These are phyloP conservation scores for Thera britannica DNA, from an alignment of 2,888 invertebrate species.

Conservation along the genomic window DNA sequence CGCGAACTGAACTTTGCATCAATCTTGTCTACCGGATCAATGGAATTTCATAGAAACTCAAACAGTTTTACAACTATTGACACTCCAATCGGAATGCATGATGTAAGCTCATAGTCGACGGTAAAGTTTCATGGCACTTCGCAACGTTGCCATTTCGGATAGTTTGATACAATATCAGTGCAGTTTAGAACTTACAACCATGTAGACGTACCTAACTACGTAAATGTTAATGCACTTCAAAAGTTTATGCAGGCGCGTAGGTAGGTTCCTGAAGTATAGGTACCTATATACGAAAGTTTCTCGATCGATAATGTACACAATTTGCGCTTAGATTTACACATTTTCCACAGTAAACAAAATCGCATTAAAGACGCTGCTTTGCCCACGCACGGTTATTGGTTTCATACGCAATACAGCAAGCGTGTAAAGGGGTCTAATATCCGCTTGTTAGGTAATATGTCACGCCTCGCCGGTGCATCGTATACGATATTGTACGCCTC, in stretches of 20 bases:
- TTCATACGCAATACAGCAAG: conserved; percentile 5
- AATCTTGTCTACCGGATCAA: conserved; percentile 37
- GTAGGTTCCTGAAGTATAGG: too few relatives aligned
- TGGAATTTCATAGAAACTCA: conserved; percentile 31
- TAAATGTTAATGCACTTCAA: too few relatives aligned
- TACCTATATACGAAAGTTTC: too few relatives aligned
- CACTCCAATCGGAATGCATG: conserved; percentile 34
- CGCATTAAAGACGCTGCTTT: too few relatives aligned
- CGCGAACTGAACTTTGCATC: conserved; percentile 39
- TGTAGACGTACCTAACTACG: too few relatives aligned
- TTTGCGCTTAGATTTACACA: too few relatives aligned
- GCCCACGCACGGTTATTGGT: conserved; percentile 2
- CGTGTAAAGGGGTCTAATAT: conserved; percentile 31
- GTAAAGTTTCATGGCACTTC: conserved; percentile 44
- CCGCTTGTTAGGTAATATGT: conserved; percentile 52
- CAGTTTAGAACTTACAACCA: too few relatives aligned
- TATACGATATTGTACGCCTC: conserved; percentile 37
- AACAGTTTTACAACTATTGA: conserved; percentile 44
- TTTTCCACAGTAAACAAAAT: too few relatives aligned
- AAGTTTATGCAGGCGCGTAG: too few relatives aligned
- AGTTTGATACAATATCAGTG: neutral
- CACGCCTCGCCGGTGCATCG: conserved; percentile 43
- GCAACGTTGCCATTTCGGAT: conserved; percentile 13
- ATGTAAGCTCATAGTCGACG: conserved; percentile 31
- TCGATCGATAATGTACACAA: too few relatives aligned